Evolutionary conservation across 2,113 vertebrate genomes (phyloP).

Genomic region (Halichoeres trimaculatus): DNA sequence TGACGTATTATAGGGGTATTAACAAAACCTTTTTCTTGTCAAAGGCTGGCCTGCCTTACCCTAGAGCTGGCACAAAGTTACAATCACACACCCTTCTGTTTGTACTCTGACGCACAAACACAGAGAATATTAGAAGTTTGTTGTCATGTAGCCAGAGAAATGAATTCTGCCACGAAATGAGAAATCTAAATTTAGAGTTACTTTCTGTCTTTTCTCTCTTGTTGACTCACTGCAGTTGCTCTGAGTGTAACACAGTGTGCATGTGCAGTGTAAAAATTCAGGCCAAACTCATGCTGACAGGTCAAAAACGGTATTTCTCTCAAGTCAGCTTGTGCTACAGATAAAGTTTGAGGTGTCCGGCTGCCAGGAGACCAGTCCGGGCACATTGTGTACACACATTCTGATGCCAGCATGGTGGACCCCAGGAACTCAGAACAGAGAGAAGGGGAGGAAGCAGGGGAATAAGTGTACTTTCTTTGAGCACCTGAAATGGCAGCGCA

Average conservation of each 20-base stretch:
- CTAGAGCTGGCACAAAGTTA: conserved; percentile 20
- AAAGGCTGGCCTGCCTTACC: neutral
- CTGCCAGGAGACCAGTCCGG: conserved; percentile 63
- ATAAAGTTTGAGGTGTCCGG: conserved; percentile 61
- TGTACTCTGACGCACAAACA: conserved; percentile 21
- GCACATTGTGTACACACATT: conserved; percentile 62
- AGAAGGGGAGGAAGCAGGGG: conserved; percentile 5
- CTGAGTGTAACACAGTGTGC: neutral
- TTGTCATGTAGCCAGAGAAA: conserved; percentile 2
- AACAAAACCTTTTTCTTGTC: conserved; percentile 47
- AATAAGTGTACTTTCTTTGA: conserved; percentile 46
- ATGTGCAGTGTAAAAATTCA: conserved; percentile 32
- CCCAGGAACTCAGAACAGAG: conserved; percentile 45
- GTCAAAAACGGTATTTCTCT: conserved; percentile 59
- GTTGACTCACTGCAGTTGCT: conserved; percentile 6
- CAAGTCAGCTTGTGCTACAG: conserved; percentile 64
- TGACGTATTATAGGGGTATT: conserved; percentile 42
- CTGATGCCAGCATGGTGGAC: conserved; percentile 68
- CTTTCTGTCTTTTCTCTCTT: neutral
- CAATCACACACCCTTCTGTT: conserved; percentile 1
- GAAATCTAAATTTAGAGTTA: conserved; percentile 25
- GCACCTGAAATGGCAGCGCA: conserved; percentile 62
- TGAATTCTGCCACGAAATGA: neutral
- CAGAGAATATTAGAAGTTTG: conserved; percentile 1
- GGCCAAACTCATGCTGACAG: conserved; percentile 41